These are phyloP conservation scores for Thomomys bottae DNA, from an alignment of 2,113 vertebrate genomes.

Conservation along the genomic window DNA sequence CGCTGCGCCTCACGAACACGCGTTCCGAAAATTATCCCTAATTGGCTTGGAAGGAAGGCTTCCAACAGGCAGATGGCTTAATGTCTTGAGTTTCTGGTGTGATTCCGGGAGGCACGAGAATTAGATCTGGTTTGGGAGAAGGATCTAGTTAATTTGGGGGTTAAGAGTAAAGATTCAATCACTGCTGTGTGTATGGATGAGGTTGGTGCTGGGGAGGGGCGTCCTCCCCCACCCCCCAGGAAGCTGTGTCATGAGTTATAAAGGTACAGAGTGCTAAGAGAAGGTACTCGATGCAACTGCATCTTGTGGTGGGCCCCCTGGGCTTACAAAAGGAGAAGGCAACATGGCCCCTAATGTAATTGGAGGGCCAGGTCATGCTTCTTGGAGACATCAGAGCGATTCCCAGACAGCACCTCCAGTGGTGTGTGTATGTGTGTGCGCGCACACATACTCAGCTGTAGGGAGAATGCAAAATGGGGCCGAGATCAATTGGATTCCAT, in stretches of 20 bases:
- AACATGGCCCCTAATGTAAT: not conserved
- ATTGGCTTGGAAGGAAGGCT: constrained; percentile 70
- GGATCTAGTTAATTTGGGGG: constrained; percentile 8
- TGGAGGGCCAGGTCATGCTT: not conserved
- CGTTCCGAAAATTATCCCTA: constrained; percentile 60
- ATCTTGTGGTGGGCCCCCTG: not conserved
- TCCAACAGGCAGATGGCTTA: constrained; percentile 61
- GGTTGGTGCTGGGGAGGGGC: not conserved
- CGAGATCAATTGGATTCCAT: constrained; percentile 49
- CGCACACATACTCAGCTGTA: not conserved
- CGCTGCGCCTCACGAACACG: constrained; percentile 1
- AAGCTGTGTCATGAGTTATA: not conserved
- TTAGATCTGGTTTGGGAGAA: constrained; percentile 48
- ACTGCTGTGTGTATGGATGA: not conserved
- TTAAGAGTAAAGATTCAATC: constrained; percentile 41
- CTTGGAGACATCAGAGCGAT: not conserved
- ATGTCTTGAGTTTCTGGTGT: constrained; percentile 32
- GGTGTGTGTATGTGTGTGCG: fast-evolving
- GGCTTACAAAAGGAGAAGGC: not conserved
- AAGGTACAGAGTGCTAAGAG: no score
- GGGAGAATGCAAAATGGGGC: constrained; percentile 31
- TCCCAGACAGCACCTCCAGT: not conserved
- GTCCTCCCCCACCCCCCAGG: not conserved
- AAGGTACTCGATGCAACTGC: no score
- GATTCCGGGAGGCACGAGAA: constrained; percentile 22